Evolutionary conservation across 2,113 vertebrate species (phyloP).

Genomic region (Upupa epops): DNA sequence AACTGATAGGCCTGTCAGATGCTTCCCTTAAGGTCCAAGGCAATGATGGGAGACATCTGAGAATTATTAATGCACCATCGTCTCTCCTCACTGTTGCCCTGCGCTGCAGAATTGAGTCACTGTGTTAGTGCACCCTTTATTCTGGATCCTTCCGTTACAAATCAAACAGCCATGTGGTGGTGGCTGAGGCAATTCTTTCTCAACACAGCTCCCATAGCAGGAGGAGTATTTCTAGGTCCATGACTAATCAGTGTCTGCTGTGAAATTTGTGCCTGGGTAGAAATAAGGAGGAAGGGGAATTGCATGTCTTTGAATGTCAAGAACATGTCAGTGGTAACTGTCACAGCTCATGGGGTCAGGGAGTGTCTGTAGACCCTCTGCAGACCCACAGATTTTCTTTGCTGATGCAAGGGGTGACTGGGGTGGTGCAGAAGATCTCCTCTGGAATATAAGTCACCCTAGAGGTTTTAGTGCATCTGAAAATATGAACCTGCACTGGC

Average conservation of each 20-base stretch:
- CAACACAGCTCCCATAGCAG: neutral
- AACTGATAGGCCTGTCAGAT: neutral
- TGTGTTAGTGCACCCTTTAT: neutral
- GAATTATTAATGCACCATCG: neutral
- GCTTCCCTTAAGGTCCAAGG: neutral
- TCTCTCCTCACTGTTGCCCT: neutral
- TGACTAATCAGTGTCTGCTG: neutral
- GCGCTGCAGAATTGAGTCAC: neutral
- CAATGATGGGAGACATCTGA: neutral
- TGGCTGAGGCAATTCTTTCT: slow-evolving; percentile 7
- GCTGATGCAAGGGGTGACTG: neutral
- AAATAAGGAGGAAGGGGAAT: neutral
- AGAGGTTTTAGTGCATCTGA: neutral
- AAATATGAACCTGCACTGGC: neutral
- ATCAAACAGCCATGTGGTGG: neutral
- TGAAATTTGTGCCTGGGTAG: neutral
- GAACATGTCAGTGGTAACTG: neutral
- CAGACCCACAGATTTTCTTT: neutral
- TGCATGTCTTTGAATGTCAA: neutral
- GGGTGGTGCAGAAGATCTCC: neutral
- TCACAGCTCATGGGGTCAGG: neutral
- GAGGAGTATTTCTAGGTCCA: neutral
- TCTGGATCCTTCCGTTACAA: slow-evolving; percentile 42
- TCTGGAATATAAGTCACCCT: neutral
- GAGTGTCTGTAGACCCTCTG: neutral